These are phyloP conservation scores for Actinopyga echinites DNA, from an alignment of 53 echinoderm and acorn worm genomes.

Conservation along the genomic window DNA sequence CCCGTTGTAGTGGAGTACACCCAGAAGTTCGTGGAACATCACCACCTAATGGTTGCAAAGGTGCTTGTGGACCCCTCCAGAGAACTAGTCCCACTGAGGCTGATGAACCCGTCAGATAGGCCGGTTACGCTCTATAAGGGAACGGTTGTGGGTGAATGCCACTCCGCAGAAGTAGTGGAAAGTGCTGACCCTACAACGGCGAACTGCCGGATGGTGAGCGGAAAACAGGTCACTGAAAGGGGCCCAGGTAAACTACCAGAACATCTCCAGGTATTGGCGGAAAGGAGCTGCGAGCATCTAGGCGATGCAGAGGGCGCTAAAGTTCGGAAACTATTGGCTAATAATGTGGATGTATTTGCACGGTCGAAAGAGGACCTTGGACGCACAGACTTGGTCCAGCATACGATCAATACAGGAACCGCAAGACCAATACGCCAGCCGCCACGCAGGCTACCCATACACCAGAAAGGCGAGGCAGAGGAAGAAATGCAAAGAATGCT, in stretches of 20 bases:
- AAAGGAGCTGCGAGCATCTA: slow-evolving; percentile 3
- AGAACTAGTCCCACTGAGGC: slow-evolving; percentile 4
- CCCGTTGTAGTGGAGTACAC: not conserved
- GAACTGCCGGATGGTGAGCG: not conserved
- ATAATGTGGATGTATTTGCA: slow-evolving; percentile 38
- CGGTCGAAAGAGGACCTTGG: slow-evolving; percentile 35
- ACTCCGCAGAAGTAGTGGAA: slow-evolving; percentile 14
- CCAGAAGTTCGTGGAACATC: not conserved
- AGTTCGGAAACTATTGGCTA: not conserved
- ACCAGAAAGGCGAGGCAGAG: slow-evolving; percentile 53
- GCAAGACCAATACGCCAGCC: slow-evolving; percentile 45
- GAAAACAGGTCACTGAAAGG: not conserved
- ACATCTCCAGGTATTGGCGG: not conserved
- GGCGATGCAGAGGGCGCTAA: not conserved
- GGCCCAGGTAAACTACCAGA: not conserved
- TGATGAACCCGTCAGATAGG: slow-evolving; percentile 13
- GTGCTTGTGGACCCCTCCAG: not conserved
- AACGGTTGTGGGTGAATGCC: slow-evolving; percentile 39
- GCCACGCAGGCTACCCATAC: slow-evolving; percentile 31
- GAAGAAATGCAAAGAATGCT: slow-evolving; percentile 63
- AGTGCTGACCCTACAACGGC: not conserved
- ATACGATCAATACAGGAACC: slow-evolving; percentile 47
- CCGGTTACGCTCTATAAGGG: slow-evolving; percentile 34
- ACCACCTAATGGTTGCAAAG: slow-evolving; percentile 6
- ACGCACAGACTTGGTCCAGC: no score